Percentiles rank a stretch among this genome's conserved stretches.
Evolutionary conservation across 2,888 invertebrate species (phyloP).

Genomic region (Pyrrhia umbra): DNA sequence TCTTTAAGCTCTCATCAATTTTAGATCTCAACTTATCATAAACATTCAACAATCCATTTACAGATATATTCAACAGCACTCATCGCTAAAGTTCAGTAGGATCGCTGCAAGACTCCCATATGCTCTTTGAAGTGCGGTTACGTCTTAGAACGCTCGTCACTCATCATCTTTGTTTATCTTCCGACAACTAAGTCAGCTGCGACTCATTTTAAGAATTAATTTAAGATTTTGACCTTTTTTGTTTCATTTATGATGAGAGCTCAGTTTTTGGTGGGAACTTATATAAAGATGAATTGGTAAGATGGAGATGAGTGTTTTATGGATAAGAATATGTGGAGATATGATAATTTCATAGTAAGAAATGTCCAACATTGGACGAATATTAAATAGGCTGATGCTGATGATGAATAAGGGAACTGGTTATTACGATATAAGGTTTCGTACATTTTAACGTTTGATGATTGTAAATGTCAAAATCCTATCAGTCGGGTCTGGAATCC

Average conservation of each 20-base stretch:
- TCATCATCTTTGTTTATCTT: slow-evolving; percentile 62
- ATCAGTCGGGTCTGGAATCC: too few species aligned
- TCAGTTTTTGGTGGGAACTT: not conserved
- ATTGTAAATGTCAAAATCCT: too few species aligned
- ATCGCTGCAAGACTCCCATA: slow-evolving; percentile 32
- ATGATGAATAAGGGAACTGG: too few species aligned
- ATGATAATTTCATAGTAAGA: too few species aligned
- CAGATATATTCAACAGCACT: slow-evolving; percentile 41
- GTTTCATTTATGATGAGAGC: not conserved
- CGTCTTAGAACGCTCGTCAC: slow-evolving; percentile 43
- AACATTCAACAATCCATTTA: slow-evolving; percentile 14
- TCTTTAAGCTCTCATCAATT: not conserved
- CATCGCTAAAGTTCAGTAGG: slow-evolving; percentile 49
- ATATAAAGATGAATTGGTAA: not conserved
- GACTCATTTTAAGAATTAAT: slow-evolving; percentile 36
- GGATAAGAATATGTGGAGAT: too few species aligned
- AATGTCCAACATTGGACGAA: too few species aligned
- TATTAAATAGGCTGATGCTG: too few species aligned
- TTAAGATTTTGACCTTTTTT: not conserved
- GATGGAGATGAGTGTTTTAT: not conserved
- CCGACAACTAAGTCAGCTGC: slow-evolving; percentile 41
- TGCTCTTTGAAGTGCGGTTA: slow-evolving; percentile 49
- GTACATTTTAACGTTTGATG: too few species aligned
- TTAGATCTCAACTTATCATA: not conserved
- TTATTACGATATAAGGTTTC: too few species aligned